Percentiles rank a stretch among this genome's conserved stretches.
Conservation (phyloP, 2,113 vertebrate species). For the Labeo rohita region DNA sequence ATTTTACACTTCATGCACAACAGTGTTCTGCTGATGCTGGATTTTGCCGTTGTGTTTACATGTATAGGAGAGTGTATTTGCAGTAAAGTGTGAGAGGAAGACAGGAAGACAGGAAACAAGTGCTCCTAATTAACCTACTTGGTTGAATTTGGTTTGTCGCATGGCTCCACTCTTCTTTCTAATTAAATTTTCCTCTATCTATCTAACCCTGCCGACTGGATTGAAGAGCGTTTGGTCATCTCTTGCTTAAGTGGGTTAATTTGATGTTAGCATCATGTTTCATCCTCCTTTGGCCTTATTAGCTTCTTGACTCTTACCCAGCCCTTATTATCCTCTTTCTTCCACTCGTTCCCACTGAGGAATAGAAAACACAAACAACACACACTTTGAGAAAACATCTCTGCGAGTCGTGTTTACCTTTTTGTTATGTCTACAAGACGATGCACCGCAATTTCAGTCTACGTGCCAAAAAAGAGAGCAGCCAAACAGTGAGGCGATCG, state of each 20-base stretch:
- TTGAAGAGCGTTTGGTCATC: conserved; percentile 1
- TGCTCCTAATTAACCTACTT: conserved; percentile 38
- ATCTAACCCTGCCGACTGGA: conserved; percentile 6
- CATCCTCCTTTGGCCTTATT: conserved; percentile 46
- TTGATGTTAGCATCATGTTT: conserved; percentile 48
- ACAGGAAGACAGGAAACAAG: not conserved
- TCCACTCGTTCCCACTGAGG: not conserved
- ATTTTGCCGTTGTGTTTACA: not conserved
- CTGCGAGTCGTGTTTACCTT: not conserved
- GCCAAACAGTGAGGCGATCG: not conserved
- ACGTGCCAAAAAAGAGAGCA: not conserved
- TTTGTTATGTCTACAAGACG: not conserved
- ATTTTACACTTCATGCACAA: conserved; percentile 14
- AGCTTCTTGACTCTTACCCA: conserved; percentile 31
- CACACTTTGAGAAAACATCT: not conserved
- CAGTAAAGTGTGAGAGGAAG: not conserved
- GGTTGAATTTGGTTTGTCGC: conserved; percentile 19
- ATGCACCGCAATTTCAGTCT: not conserved
- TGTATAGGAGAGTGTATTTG: not conserved
- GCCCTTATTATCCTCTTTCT: not conserved
- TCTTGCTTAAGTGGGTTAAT: conserved; percentile 44
- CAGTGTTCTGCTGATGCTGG: not conserved
- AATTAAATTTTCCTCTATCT: conserved; percentile 38
- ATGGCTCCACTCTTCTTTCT: conserved; percentile 28
- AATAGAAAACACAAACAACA: not conserved